Evolutionary conservation across 1,140 invertebrate species (phyloP).

Genomic region (Artemia franciscana): DNA sequence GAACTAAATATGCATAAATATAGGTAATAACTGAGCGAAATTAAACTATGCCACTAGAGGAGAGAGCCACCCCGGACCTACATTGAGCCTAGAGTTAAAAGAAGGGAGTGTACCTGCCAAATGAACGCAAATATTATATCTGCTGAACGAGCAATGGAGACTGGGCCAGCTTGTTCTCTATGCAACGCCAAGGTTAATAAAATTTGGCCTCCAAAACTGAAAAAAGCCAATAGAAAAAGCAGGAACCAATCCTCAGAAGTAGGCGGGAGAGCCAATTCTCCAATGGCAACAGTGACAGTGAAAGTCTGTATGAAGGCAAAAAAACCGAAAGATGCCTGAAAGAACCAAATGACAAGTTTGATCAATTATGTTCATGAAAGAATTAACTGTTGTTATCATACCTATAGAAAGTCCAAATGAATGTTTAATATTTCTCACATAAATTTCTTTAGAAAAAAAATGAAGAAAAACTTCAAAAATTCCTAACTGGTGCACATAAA

Average conservation of each 20-base stretch:
- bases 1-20: no score
- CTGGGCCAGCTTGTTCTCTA: slow-evolving; percentile 67
- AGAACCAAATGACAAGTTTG: neutral
- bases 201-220: slow-evolving; percentile 72
- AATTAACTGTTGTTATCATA: no score
- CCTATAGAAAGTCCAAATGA: no score
- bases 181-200: slow-evolving; percentile 60
- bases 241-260: slow-evolving; percentile 50
- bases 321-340: slow-evolving; percentile 34
- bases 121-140: slow-evolving; percentile 79
- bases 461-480: no score
- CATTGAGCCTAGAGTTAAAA: no score
- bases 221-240: slow-evolving; percentile 53
- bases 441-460: no score
- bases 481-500: no score
- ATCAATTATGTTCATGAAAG: no score
- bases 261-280: slow-evolving; percentile 47
- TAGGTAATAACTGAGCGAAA: no score
- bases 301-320: slow-evolving; percentile 58
- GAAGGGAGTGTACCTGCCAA: slow-evolving; percentile 41
- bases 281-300: slow-evolving; percentile 42
- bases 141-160: slow-evolving; percentile 62
- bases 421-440: no score
- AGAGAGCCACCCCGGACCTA: no score
- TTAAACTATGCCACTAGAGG: no score